Base-by-base conservation (phyloP, 2,113 vertebrate genomes). In the Pterophyllum scalare region DNA sequence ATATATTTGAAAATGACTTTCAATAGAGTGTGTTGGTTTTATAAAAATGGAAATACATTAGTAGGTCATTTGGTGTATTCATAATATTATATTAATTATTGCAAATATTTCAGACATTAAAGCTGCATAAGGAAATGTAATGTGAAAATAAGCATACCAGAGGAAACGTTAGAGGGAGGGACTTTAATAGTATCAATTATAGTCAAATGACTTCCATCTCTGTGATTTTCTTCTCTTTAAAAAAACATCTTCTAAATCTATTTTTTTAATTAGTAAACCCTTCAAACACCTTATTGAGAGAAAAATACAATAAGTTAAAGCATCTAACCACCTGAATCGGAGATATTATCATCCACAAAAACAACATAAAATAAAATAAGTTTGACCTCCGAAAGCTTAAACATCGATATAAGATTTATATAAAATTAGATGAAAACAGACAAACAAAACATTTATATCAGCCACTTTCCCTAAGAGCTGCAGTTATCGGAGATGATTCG, bases 151-250 rank as follows among this genome's bases (percentile, higher is more conserved):
- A 49, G 46, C 1, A 2, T 17, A 49, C 6, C 46, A 46, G 43
- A 46, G 12, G 12, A 46, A 15, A 46, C 43, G 15, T 46, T 46
- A 5, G 43, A 46, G 43, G 43, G 14, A 6, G 13, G 14, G 11
- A 9, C 40, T 43, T 43, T 43, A 43, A 43, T 12, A 43, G 38
- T 38, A 43, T 43, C 10, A 13, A 12, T 43, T 43, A 43, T 4
- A 13, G 3, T 12, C 6, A 43, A 43, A 11, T 43, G 40, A 43
- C 40, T 43, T 65, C 64, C 46, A 0, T 67, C 0, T 0, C 40
- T 28, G 46, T 67, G 3, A 26, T 28, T 67, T 46, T 26, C 17
- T 67, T 67, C n/a, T 46, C 64, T 28, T 19, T 11, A 7, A 7
- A 67, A 67, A 19, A 6, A 46, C 26, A 67, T 26, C 35, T 38